Conservation (phyloP, 53 echinoderm and acorn worm genomes). For the Astropecten irregularis region DNA sequence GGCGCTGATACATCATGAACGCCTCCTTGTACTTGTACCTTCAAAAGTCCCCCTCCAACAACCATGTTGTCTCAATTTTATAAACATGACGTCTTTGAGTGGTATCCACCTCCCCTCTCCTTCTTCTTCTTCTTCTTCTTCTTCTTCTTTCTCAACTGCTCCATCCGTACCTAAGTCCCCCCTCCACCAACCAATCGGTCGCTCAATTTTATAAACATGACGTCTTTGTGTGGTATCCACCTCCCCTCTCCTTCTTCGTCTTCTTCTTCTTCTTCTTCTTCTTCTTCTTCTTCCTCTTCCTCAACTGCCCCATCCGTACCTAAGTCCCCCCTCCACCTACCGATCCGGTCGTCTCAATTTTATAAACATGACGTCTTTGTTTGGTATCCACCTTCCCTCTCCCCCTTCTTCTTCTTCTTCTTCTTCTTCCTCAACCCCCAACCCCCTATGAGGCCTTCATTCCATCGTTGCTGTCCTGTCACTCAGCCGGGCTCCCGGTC, state of each 20-base stretch:
- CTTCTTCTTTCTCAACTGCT: background rate
- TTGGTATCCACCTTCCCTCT: background rate
- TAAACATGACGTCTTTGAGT: too few relatives aligned
- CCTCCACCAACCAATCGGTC: background rate
- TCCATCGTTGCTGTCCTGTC: conserved; percentile 10
- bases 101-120: too few relatives aligned
- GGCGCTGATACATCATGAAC: too few relatives aligned
- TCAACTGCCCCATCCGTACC: background rate
- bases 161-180: background rate
- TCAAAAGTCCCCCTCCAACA: too few relatives aligned
- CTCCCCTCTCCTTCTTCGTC: background rate
- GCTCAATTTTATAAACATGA: background rate
- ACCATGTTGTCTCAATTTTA: too few relatives aligned
- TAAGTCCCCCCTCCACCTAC: background rate
- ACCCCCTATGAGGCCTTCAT: conserved; percentile 19
- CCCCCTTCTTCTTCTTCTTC: background rate
- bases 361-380: conserved; percentile 20
- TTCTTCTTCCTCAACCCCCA: background rate
- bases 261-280: background rate
- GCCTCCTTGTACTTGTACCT: too few relatives aligned
- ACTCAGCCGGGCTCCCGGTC: background rate
- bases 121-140: background rate
- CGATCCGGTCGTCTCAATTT: background rate
- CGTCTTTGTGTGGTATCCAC: conserved; percentile 11
- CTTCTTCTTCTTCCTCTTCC: background rate